These are phyloP conservation scores for Agrochola circellaris DNA, from an alignment of 2,888 invertebrate genomes.

Conservation along the genomic window DNA sequence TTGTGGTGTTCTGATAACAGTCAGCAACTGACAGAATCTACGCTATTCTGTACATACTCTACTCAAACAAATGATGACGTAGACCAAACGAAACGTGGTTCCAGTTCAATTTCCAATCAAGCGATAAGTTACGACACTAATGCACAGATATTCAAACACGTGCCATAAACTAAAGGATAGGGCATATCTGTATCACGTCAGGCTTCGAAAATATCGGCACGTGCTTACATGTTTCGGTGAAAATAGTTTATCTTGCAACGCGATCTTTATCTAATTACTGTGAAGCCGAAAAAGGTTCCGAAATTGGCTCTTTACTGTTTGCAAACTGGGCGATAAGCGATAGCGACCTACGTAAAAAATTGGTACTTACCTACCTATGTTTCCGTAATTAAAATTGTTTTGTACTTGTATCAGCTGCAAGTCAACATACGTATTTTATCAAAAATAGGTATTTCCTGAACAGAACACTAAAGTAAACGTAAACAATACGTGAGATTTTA, in stretches of 20 bases:
- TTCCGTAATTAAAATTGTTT: neutral
- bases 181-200: slow-evolving; percentile 50
- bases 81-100: slow-evolving; percentile 40
- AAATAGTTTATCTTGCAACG: slow-evolving; percentile 15
- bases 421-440: slow-evolving; percentile 4
- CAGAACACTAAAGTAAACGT: slow-evolving; percentile 20
- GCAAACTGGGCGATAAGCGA: neutral
- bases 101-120: slow-evolving; percentile 29
- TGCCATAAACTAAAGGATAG: slow-evolving; percentile 28
- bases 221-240: slow-evolving; percentile 35
- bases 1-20: neutral
- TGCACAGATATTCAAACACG: slow-evolving; percentile 41
- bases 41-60: neutral
- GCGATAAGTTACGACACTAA: slow-evolving; percentile 42
- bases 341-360: neutral
- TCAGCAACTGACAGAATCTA: neutral
- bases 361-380: too few species aligned
- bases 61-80: slow-evolving; percentile 20
- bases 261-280: slow-evolving; percentile 39
- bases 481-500: slow-evolving; percentile 51
- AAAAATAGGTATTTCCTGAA: slow-evolving; percentile 31
- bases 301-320: neutral
- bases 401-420: slow-evolving; percentile 17
- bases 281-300: slow-evolving; percentile 21
- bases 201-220: slow-evolving; percentile 29